A percentile compares a stretch with the other conserved stretches of the same genome.
Evolutionary conservation across 2,797 vertebrate species (phyloP).

Genomic region (Cetoscarus ocellatus): DNA sequence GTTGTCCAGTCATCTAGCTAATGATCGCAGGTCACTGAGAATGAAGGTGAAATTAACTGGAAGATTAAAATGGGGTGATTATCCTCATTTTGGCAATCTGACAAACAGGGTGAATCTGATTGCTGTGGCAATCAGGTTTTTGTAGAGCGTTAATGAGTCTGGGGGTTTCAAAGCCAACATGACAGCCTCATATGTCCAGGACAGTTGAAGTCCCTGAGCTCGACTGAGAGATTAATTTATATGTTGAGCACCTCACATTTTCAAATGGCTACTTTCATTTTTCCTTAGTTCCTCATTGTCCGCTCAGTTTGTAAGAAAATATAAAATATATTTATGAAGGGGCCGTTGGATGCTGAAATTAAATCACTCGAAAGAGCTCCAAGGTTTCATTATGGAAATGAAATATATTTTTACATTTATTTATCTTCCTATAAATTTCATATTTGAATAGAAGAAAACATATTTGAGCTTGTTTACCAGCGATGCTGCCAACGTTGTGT

Average conservation of each 20-base stretch:
- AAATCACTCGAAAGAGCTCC: too few relatives aligned
- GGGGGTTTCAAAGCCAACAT: constrained; percentile 8
- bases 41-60: constrained; percentile 60
- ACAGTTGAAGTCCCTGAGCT: constrained; percentile 4
- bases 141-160: constrained; percentile 25
- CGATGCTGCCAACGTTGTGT: too few relatives aligned
- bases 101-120: constrained; percentile 32
- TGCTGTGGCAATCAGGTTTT: constrained; percentile 37
- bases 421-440: too few relatives aligned
- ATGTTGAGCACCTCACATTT: constrained; percentile 13
- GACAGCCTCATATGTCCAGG: neutral
- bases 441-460: too few relatives aligned
- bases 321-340: too few relatives aligned
- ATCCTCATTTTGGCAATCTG: constrained; percentile 35
- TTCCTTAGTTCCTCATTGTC: neutral
- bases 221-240: constrained; percentile 4
- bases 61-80: constrained; percentile 55
- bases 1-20: constrained; percentile 55
- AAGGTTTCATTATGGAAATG: too few relatives aligned
- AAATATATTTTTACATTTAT: too few relatives aligned
- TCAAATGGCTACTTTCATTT: neutral
- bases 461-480: too few relatives aligned
- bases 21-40: constrained; percentile 47
- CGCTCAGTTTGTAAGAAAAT: neutral
- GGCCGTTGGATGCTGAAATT: too few relatives aligned